phyloP scores from a whole-genome alignment of 1,140 invertebrate genomes.

The Diabrotica undecimpunctata region DNA sequence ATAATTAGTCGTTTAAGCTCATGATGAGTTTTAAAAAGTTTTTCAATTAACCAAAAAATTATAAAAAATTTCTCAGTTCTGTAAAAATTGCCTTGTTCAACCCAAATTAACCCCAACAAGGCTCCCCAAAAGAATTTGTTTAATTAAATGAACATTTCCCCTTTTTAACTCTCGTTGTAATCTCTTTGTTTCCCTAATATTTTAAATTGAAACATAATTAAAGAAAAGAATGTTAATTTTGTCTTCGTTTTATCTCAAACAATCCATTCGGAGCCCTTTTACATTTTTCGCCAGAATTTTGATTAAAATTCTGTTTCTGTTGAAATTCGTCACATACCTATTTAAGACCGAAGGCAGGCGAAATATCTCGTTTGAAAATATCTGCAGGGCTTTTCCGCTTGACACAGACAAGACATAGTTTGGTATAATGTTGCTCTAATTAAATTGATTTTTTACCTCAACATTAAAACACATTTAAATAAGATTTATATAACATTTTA shows the following conservation, averaged over 20 bases:
- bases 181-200: constrained; percentile 2
- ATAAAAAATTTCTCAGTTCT: background rate
- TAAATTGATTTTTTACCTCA: too few species aligned
- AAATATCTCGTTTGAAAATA: too few species aligned
- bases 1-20: background rate
- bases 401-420: too few species aligned
- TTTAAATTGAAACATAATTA: constrained; percentile 3
- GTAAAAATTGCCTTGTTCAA: background rate
- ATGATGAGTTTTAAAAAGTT: background rate
- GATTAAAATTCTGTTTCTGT: constrained; percentile 2
- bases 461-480: too few species aligned
- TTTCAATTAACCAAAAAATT: background rate
- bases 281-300: background rate
- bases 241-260: background rate
- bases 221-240: constrained; percentile 3
- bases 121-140: background rate
- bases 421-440: too few species aligned
- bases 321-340: constrained; percentile 2
- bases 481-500: too few species aligned
- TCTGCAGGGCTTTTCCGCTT: too few species aligned
- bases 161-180: background rate
- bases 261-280: background rate
- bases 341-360: background rate
- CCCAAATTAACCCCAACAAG: background rate
- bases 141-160: constrained; percentile 2